Base-by-base conservation (phyloP, 2,113 vertebrate genomes). In the Nymphicus hollandicus region DNA sequence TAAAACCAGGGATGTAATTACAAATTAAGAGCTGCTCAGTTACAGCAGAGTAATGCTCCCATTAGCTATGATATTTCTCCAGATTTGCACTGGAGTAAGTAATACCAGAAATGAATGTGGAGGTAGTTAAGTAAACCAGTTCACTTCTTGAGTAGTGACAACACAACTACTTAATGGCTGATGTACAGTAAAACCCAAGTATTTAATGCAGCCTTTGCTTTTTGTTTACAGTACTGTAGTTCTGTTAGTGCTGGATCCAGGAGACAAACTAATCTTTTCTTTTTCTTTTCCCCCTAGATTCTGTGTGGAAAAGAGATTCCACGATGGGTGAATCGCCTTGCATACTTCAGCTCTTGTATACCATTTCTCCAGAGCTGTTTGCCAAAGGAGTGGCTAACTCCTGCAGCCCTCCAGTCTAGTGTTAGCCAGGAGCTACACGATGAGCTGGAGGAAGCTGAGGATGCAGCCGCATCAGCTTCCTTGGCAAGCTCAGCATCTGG, bases 271-370 rank as follows among this genome's bases (percentile, higher is more conserved):
- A 92, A 93, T 80, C 9, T 25, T 87, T 91, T 91, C 7, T 70
- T 87, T 91, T 64, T 35, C 35, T 53, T 84, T 78, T 13, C 17
- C 68, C 22, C 13, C 2, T 89, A 99, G 99, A 99, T 99, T 96
- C 98, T 99, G 49, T 99, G 99, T 81, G 99, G 99, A 91, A 98
- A 99, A 86, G 99, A 99, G 98, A 99, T 99, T 97, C 99, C 99
- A 61, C 99, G 99, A 94, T 99, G 99, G 99, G 99, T 99, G 89
- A 99, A 99, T 97, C 98, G 99, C 43, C 98, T 99, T 85, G 99
- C 99, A 96, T 99, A 99, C 98, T 99, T 99, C 98, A 99, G 99
- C 98, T 99, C 99, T 86, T 99, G 99, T 47, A 99, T 99, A 93
- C 99, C 99, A 12, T 99, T 99, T 93, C 99, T 99, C 29, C 99